Conservation (phyloP, 1,140 invertebrate genomes). For the Bursaphelenchus mucronatus region DNA sequence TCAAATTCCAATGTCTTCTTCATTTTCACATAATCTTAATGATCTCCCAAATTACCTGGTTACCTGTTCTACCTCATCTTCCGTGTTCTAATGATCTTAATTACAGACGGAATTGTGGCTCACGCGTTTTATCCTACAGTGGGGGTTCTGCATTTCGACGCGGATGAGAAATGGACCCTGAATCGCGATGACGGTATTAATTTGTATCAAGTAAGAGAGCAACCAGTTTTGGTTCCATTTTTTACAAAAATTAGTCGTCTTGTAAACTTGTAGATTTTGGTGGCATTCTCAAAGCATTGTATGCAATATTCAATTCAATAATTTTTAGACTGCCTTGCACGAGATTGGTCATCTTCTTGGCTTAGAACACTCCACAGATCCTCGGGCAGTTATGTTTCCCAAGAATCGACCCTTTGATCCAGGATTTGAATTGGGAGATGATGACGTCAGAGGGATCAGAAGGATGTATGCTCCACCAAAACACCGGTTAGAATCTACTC, state of each 20-base stretch:
- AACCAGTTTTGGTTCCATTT: constrained; percentile 21
- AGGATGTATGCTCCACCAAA: constrained; percentile 31
- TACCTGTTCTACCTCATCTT: constrained; percentile 22
- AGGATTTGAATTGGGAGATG: constrained; percentile 39
- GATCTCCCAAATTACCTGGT: neutral
- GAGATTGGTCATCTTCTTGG: constrained; percentile 60
- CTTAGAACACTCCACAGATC: constrained; percentile 54
- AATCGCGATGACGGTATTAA: constrained; percentile 51
- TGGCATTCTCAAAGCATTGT: neutral
- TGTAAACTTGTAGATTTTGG: constrained; percentile 18
- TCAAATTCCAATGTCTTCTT: constrained; percentile 6
- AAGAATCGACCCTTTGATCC: constrained; percentile 45
- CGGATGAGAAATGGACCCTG: constrained; percentile 58
- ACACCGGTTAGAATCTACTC: no score
- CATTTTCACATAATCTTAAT: constrained; percentile 20
- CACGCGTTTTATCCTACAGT: constrained; percentile 59
- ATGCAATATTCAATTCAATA: constrained; percentile 17
- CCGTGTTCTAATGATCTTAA: constrained; percentile 15
- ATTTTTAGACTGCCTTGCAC: constrained; percentile 51
- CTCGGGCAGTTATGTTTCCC: constrained; percentile 53
- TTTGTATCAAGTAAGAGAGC: constrained; percentile 42
- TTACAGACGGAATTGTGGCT: constrained; percentile 55
- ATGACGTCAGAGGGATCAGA: constrained; percentile 49
- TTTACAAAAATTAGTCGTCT: constrained; percentile 7
- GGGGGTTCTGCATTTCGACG: constrained; percentile 57